Base-by-base conservation (phyloP, 2,797 vertebrate species). In the Margarornis squamiger region DNA sequence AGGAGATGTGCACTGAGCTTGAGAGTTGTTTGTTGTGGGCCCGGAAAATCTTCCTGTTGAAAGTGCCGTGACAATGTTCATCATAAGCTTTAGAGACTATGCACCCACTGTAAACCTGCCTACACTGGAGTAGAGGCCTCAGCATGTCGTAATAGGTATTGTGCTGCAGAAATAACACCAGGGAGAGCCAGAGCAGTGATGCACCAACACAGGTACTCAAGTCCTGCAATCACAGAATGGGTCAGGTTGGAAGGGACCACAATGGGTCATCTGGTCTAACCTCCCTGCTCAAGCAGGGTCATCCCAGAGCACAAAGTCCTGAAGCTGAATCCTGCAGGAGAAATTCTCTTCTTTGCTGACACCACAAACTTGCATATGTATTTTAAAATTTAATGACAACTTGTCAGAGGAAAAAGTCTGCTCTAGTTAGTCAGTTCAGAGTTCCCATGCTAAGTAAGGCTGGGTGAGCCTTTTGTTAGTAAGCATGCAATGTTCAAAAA, bases 341-440 rank as follows among this genome's bases (percentile, higher is more conserved):
- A 87, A 92, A 80, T 58, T n/a, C 0, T 58, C 54, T 36, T 80
- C 70, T 67, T 83, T 91, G 90, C 80, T 91, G 89, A 96, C 86
- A 90, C 59, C 46, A 82, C 61, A 96, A 91, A 80, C 39, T 30
- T 57, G 32, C 22, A 14, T 59, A 77, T 21, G 34, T 46, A 41
- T 81, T 94, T 96, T 94, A 96, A 87, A 91, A 82, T 92, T 95
- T 96, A 94, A 97, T 91, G 88, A 92, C 75, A 94, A 62, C 22
- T 27, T 84, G 68, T 89, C 61, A 91, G 73, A 46, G 1, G 4
- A 77, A 65, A 45, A 43, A 49, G 27, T 55, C 72, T 75, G 57
- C n/a, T 92, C 22, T 45, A 68, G 39, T 83, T 92, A 62, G 21
- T 70, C 49, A 57, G 84, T 36, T 94, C 68, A 85, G 65, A 93